Evolutionary conservation across 1,140 invertebrate species (phyloP), one percentile per base, ranked within the genome.

Genomic region (Drosophila pectinifera): DNA sequence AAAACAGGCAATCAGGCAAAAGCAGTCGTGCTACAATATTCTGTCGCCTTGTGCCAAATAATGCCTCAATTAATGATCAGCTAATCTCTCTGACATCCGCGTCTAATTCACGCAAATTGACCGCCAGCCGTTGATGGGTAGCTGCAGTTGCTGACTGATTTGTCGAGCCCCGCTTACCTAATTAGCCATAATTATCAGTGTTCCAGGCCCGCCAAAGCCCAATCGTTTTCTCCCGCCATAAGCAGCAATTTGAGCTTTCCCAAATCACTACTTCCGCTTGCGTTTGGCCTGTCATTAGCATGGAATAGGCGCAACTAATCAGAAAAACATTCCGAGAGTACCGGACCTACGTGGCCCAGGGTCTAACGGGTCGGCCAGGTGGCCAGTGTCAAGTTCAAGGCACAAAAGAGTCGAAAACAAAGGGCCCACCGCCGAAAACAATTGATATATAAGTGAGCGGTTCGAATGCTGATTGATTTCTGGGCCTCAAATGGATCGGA

Each of bases 331-430:
- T 80, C 69, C 13, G 41, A 39, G 54, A 74, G 46, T 45, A 46
- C 28, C 43, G 49, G 34, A 41, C 70, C 43, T 42, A 63, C 65
- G 65, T 63, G 74, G 56, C 59, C 31, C 55, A 57, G 20, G 38
- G 24, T 18, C 34, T 45, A 68, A 43, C 46, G 45, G 20, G 53
- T 34, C 39, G 36, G 54, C 68, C 70, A 73, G 43, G 22, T 58
- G 70, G 55, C 80, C 53, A 83, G 80, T 83, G 80, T 83, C 80
- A 83, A 88, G 83, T 88, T 86, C 79, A 79, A 55, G 65, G 62
- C 42, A 68, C 56, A 79, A 75, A 81, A 64, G 70, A 36, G 31
- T 56, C 39, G 22, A 20, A 45, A 59, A 68, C 53, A 56, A 54
- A 75, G 43, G 48, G 51, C 22, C 62, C 49, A 72, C 79, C 79